Evolutionary conservation across 1,140 invertebrate species (phyloP).

Genomic region (Zophobas morio): DNA sequence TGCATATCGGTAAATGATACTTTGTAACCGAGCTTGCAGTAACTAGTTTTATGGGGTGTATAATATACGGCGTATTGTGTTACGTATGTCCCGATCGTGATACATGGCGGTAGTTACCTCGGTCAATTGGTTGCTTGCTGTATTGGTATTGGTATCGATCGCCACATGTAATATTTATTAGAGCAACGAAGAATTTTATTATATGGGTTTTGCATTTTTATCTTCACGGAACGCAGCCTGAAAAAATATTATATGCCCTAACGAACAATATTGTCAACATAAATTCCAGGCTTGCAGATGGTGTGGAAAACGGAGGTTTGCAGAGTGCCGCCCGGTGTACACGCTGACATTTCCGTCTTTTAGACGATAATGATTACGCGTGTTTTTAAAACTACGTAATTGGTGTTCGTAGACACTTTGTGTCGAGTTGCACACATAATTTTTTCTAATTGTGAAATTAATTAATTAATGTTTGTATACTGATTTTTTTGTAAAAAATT

Average conservation of each 20-base stretch:
- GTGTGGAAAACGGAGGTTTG: not conserved
- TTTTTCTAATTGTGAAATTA: too few species aligned
- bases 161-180: conserved; percentile 59
- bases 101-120: conserved; percentile 60
- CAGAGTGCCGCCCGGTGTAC: too few species aligned
- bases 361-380: too few species aligned
- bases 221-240: not conserved
- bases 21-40: conserved; percentile 55
- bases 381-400: too few species aligned
- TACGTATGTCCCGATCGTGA: conserved; percentile 60
- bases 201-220: conserved; percentile 27
- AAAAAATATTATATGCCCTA: conserved; percentile 14
- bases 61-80: conserved; percentile 62
- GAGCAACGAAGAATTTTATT: conserved; percentile 50
- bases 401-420: too few species aligned
- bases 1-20: conserved; percentile 61
- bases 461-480: too few species aligned
- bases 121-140: conserved; percentile 57
- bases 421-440: too few species aligned
- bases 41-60: conserved; percentile 62
- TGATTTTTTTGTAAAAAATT: too few species aligned
- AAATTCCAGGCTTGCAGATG: not conserved
- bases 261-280: not conserved
- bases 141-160: conserved; percentile 51
- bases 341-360: too few species aligned